Base-by-base conservation (phyloP, 2,888 invertebrate genomes). In the Scaptomyza flava region DNA sequence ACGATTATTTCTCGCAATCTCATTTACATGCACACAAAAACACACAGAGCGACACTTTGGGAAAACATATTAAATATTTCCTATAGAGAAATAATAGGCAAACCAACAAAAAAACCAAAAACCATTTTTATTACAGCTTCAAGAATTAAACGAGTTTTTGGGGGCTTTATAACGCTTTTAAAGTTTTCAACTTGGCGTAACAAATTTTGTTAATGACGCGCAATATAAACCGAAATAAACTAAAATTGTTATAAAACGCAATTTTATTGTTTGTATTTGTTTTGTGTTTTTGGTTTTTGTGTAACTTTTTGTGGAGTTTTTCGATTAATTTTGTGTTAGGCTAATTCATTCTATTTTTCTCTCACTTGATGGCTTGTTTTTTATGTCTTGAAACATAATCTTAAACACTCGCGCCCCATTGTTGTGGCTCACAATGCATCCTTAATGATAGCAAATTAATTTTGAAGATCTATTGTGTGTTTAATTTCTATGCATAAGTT, bases 131-230 rank as follows among this genome's bases (percentile, higher is more conserved):
- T 73, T 70, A 68, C 87, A 84, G 66, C 60, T 58, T 46, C 63
- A 64, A 74, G 68, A 77, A 76, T 67, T 68, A 50, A 67, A 72
- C 71, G 56, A 75, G 67, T 59, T 72, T 12, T 38, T 31, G 41
- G 54, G 30, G 46, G 38, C 17, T 41, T 63, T 69, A 65, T 54
- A 77, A 71, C 74, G 84, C 72, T 79, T 73, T 75, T 63, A 63
- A 68, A 87, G 75, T 70, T 84, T 79, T 87, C 77, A 89, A 79
- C 59, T 70, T 69, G 87, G 80, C 87, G 86, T 77, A 83, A 85
- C 88, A 58, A 78, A 89, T 83, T 83, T 81, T 77, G 76, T 81
- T 89, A 87, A 87, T 87, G 86, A 81, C 69, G 59, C 71, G 56
- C 76, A 64, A 72, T 84, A 87, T 79, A 84, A 83, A 67, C 68